phyloP scores from a whole-genome alignment of 2,113 vertebrate genomes.

The Callipepla squamata region DNA sequence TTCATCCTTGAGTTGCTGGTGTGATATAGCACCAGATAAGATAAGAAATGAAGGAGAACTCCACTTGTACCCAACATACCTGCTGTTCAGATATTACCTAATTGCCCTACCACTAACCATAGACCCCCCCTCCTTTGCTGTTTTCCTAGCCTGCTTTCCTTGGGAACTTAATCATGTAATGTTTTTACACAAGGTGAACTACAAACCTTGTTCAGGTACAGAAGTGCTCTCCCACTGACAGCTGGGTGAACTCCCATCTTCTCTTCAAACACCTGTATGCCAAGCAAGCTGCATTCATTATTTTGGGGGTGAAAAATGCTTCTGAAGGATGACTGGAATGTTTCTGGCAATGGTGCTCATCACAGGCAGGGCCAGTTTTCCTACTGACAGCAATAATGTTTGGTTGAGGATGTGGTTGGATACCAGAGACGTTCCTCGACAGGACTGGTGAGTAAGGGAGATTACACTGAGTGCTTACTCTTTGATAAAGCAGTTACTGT shows the following conservation, averaged over 20 bases:
- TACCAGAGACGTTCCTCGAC: neutral
- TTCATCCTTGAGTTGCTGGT: neutral
- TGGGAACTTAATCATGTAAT: rapidly evolving
- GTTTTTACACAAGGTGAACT: neutral
- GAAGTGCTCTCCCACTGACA: neutral
- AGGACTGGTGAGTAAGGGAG: neutral
- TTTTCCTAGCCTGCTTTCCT: neutral
- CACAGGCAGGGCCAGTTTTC: neutral
- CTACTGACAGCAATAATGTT: neutral
- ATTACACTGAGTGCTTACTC: neutral
- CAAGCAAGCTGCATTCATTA: neutral
- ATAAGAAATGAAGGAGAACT: neutral
- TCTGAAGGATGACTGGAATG: rapidly evolving
- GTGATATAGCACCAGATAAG: neutral
- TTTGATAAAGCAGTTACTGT: neutral
- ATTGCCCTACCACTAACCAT: neutral
- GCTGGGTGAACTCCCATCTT: neutral
- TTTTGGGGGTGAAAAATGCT: neutral
- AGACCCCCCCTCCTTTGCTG: neutral
- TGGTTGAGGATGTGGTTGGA: neutral
- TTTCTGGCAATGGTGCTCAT: neutral
- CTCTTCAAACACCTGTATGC: rapidly evolving
- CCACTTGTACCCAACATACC: neutral
- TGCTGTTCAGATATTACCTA: neutral
- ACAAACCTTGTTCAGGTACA: neutral